Conservation (phyloP, 2,113 vertebrate species). For the Dascyllus trimaculatus region DNA sequence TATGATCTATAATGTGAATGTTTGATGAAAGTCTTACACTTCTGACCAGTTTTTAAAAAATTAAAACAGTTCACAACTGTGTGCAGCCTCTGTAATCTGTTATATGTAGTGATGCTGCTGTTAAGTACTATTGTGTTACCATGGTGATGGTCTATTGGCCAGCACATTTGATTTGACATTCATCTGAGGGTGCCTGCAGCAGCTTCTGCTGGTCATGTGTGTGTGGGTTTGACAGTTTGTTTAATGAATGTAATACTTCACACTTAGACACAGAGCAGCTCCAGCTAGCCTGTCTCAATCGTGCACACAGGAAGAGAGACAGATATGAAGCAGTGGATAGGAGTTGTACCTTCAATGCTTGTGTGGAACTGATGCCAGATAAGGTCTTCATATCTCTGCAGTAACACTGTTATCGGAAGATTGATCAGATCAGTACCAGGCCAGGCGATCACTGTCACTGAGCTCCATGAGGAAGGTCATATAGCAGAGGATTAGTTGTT, state of each 20-base stretch:
- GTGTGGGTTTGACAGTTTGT: constrained; percentile 6
- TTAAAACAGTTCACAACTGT: not conserved
- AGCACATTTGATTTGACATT: constrained; percentile 51
- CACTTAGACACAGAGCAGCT: constrained; percentile 14
- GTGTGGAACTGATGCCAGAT: constrained; percentile 35
- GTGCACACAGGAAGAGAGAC: constrained; percentile 1
- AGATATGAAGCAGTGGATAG: not conserved
- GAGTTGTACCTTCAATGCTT: constrained; percentile 5
- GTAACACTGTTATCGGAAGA: constrained; percentile 25
- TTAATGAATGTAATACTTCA: constrained; percentile 51
- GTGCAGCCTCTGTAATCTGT: not conserved
- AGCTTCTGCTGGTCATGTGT: constrained; percentile 11
- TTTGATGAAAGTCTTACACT: not conserved
- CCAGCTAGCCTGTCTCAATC: constrained; percentile 6
- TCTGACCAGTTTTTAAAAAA: constrained; percentile 3
- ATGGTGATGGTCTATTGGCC: constrained; percentile 32
- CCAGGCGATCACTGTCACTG: not conserved
- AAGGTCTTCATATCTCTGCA: constrained; percentile 8
- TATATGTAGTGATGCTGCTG: not conserved
- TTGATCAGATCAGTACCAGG: constrained; percentile 24
- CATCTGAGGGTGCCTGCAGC: constrained; percentile 28
- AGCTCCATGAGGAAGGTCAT: not conserved
- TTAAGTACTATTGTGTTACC: constrained; percentile 38
- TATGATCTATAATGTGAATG: not conserved
- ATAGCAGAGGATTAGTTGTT: not conserved